Evolutionary conservation across 2,797 vertebrate genomes (phyloP), one percentile per base, ranked within the genome.

Genomic region (Coregonus sp.): DNA sequence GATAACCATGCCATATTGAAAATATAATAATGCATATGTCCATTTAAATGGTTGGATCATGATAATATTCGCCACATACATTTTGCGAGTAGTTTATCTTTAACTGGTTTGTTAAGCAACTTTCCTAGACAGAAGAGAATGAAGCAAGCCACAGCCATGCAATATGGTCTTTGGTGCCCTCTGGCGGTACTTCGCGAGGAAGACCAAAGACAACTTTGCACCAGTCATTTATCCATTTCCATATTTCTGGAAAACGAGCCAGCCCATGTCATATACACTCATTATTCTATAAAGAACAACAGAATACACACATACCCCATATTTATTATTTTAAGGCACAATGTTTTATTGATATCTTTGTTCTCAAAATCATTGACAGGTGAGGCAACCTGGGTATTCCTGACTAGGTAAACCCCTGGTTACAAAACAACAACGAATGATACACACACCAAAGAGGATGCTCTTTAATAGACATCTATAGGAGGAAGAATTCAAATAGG

Each of bases 381-480:
- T 69, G 33, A 70, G 37, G 68, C 68, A 70, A 20, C 37, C 68
- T 47, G 7, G 18, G 68, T 70, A 70, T 47, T 18, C n/a, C 37
- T 47, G 68, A 47, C 68, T n/a, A 70, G 7, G 37, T 40, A 40
- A 70, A 40, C 7, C 37, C 67, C 1, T 12, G 75, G 59, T 14
- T 50, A 74, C 51, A 33, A 66, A 77, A 9, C 68, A 37, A 70
- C 56, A 73, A 73, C 69, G 77, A 80, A 12, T 0, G 40, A 78
- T 50, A 59, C 59, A 29, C 2, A 47, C 40, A 47, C 7, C 70
- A 4, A 12, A 18, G 25, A 31, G 73, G 7, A 65, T 71, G 75
- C n/a, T 66, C 33, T 35, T 35, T 78, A 20, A 81, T 78, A 15
- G 73, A 25, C 12, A 29, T 66, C 73, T 33, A 78, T 25, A 70